Evolutionary conservation across 2,113 vertebrate species (phyloP).

Genomic region (Corythornis cristatus): DNA sequence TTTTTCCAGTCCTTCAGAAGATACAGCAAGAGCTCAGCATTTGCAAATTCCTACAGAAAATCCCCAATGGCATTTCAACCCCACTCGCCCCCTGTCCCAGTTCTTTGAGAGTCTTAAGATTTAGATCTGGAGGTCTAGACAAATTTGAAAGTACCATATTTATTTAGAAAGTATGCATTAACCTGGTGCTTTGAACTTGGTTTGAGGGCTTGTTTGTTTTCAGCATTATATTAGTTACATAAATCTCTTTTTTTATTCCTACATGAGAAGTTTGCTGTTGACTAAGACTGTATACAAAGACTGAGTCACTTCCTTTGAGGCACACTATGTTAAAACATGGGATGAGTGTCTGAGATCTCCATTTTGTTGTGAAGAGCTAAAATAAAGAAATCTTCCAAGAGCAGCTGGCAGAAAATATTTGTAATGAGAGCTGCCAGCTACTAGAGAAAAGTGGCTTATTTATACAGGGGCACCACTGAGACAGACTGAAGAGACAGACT

Average conservation of each 20-base stretch:
- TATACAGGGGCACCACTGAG: constrained; percentile 58
- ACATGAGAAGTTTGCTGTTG: constrained; percentile 40
- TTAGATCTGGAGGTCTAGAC: constrained; percentile 30
- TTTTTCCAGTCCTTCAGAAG: background rate
- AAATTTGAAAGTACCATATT: constrained; percentile 39
- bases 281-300: constrained; percentile 29
- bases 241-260: constrained; percentile 58
- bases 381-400: constrained; percentile 68
- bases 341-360: constrained; percentile 53
- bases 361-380: constrained; percentile 60
- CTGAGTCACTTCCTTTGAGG: constrained; percentile 60
- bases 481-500: constrained; percentile 49
- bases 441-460: constrained; percentile 62
- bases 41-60: background rate
- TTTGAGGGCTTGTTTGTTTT: constrained; percentile 70
- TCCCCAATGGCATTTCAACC: background rate
- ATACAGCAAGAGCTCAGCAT: background rate
- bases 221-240: constrained; percentile 59
- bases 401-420: constrained; percentile 67
- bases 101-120: background rate
- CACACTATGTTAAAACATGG: constrained; percentile 23
- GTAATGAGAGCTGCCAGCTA: constrained; percentile 54
- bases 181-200: constrained; percentile 63
- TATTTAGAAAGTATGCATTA: constrained; percentile 48
- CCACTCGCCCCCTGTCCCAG: background rate